Base-by-base conservation (phyloP, 2,113 vertebrate species). In the Hystrix brachyura region DNA sequence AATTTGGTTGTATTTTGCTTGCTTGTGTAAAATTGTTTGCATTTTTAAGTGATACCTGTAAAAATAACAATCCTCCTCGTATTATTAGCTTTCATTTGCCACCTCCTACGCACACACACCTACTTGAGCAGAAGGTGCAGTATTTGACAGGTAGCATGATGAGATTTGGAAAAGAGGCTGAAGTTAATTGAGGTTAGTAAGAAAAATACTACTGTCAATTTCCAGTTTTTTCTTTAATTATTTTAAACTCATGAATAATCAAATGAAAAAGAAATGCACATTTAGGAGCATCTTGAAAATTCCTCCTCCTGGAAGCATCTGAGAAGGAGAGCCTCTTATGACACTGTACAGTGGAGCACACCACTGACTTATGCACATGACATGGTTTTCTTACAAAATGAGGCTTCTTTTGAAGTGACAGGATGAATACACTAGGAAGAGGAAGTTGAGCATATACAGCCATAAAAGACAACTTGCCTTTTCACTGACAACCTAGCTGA, bases 121-220 rank as follows among this genome's bases (percentile, higher is more conserved):
- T 17, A 53, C 51, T 81, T 91, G 67, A 76, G 59, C 34, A 78
- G 11, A n/a, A 81, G 84, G 62, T 80, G 59, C 55, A 29, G 1
- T 87, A 9, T 97, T 95, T 97, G 94, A 96, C 92, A 97, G 67
- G 76, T 55, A 84, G 84, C 72, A 48, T 86, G 92, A 90, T 82
- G 92, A 94, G 90, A 95, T 92, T 69, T 95, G 67, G 90, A 87
- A 87, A 89, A 96, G 81, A 96, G 94, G 87, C 95, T 95, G 65
- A 94, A 98, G 96, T 95, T 98, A 97, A 98, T 98, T 97, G 96
- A 98, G 93, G 98, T 98, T 97, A 98, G 95, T 89, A 81, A 97
- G 92, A 95, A 95, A 97, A 96, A 97, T 95, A 92, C 94, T 78
- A 86, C 93, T 88, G 93, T 97, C 97, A 72, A 92, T 95, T 96